These are phyloP conservation scores for Scalopus aquaticus DNA, from an alignment of 2,113 vertebrate species.

Conservation along the genomic window DNA sequence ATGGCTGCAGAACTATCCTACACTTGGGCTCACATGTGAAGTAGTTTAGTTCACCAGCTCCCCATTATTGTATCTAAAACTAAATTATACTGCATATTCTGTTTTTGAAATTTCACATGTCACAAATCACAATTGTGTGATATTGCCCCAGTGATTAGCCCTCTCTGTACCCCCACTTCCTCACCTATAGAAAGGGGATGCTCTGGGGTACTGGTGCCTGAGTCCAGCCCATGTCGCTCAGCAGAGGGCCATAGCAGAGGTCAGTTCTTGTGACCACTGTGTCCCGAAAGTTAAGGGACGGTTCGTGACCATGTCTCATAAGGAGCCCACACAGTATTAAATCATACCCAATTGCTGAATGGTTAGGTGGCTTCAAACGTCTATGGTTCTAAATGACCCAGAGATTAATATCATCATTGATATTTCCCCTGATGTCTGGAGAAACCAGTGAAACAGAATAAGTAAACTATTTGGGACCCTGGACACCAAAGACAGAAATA, in stretches of 20 bases:
- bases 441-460: neutral
- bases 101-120: neutral
- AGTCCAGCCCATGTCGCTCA: rapidly evolving
- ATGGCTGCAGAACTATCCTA: neutral
- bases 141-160: too few species aligned
- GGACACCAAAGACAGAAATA: neutral
- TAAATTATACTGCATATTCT: neutral
- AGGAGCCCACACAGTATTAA: neutral
- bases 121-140: neutral
- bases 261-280: neutral
- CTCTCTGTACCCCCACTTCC: neutral
- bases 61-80: neutral
- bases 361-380: neutral
- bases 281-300: neutral
- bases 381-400: neutral
- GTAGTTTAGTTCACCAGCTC: neutral
- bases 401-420: neutral
- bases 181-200: neutral
- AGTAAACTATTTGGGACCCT: neutral
- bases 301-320: neutral
- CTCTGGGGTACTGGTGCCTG: neutral
- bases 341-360: neutral
- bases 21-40: neutral
- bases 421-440: neutral
- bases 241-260: neutral